Percentiles rank a stretch among this genome's conserved stretches.
These are phyloP conservation scores for Mylabris sibirica DNA, from an alignment of 2,888 invertebrate genomes.

Conservation along the genomic window DNA sequence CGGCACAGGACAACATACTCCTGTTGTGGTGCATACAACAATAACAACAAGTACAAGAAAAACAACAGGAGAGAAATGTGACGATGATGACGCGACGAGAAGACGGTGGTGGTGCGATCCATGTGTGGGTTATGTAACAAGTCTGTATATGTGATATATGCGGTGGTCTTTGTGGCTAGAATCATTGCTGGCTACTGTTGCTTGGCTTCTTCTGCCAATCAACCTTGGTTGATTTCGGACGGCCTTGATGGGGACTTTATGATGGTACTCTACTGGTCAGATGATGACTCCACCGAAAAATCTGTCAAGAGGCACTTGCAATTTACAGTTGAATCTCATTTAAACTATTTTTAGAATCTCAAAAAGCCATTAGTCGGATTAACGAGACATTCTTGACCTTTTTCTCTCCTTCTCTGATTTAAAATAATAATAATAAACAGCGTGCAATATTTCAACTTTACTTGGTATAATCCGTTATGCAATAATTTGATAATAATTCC, in stretches of 20 bases:
- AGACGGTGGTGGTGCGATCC: slow-evolving; percentile 13
- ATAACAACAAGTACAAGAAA: not conserved
- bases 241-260: not conserved
- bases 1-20: slow-evolving; percentile 22
- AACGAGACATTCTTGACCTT: not conserved
- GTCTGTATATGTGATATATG: slow-evolving; percentile 27
- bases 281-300: not conserved
- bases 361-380: not conserved
- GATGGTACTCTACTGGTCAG: not conserved
- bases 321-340: not conserved
- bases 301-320: not conserved
- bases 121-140: slow-evolving; percentile 26
- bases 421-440: too few species aligned
- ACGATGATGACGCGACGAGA: not conserved
- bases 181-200: slow-evolving; percentile 1
- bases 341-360: not conserved
- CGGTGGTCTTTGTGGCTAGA: not conserved
- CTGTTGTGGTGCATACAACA: not conserved
- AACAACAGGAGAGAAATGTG: not conserved
- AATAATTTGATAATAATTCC: not conserved
- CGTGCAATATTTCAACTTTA: not conserved
- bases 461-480: not conserved
- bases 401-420: not conserved
- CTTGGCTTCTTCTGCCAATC: slow-evolving; percentile 24
- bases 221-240: not conserved